Evolutionary conservation across 2,113 vertebrate species (phyloP), one percentile per base, ranked within the genome.

Genomic region (Aplodontia rufa): DNA sequence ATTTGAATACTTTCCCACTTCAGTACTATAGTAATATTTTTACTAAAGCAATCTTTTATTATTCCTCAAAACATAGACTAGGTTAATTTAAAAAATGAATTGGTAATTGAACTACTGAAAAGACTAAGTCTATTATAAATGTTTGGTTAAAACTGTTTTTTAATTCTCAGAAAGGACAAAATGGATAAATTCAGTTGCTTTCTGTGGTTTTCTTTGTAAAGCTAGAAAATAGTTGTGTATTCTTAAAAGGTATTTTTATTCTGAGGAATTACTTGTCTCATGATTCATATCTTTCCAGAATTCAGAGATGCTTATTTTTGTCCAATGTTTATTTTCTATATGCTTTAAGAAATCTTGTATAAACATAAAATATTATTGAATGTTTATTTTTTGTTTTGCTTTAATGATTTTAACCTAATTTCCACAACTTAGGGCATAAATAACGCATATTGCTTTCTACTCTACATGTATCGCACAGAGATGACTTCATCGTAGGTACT

Each of bases 71-170:
- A 51, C 1, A 58, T 3, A 55, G 4, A 62, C n/a, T 28, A 85
- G 32, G 72, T 30, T 91, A 71, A 75, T 80, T 90, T 72, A 82
- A 85, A 14, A 90, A 94, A 72, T 83, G 16, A 96, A 66, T n/a
- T 90, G 28, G 58, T 53, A 90, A 87, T 66, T 78, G 28, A 87
- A 66, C 24, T 76, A 64, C 5, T 87, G 51, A 92, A 75, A 75
- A 74, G 78, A 80, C 28, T 62, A 53, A 66, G n/a, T 79, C 6
- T 74, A 47, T 80, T 68, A 87, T 4, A 72, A 49, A 72, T 68
- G 74, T 90, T 86, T 66, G 53, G 58, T 81, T 76, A 53, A 71
- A 88, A 47, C 5, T 80, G 2, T 71, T 84, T 75, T 75, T 81
- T 7, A 92, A 9, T 84, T 80, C 58, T 87, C 51, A 51, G 68